A percentile compares a stretch with the other conserved stretches of the same genome.
These are phyloP conservation scores for Melanotaenia nigrans DNA, from an alignment of 2,797 vertebrate species.

Conservation along the genomic window DNA sequence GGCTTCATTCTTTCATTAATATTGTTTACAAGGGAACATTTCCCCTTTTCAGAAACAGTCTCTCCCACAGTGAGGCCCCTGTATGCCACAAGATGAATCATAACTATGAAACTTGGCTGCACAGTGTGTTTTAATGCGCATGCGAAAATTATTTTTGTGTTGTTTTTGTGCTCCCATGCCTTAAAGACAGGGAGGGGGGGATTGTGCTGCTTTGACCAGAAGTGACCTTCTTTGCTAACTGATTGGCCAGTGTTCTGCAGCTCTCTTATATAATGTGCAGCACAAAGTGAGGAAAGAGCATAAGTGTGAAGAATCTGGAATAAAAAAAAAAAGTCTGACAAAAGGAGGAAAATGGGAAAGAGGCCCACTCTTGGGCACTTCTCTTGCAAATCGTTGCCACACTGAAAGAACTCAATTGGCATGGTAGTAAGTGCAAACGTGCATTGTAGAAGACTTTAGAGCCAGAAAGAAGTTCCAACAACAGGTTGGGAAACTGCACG, in stretches of 20 bases:
- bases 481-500: not conserved
- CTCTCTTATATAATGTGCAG: conserved; percentile 53
- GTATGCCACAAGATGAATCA: conserved; percentile 17
- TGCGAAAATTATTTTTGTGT: not conserved
- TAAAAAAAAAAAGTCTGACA: conserved; percentile 60
- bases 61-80: not conserved
- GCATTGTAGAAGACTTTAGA: conserved; percentile 1
- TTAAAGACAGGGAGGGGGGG: not conserved
- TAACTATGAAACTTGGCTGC: not conserved
- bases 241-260: conserved; percentile 30
- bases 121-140: not conserved
- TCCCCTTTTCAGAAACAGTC: not conserved
- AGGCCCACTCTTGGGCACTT: conserved; percentile 49
- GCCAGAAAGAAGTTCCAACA: not conserved
- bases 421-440: not conserved
- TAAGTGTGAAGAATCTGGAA: conserved; percentile 51
- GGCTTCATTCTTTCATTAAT: conserved; percentile 18
- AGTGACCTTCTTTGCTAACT: conserved; percentile 6
- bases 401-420: conserved; percentile 35
- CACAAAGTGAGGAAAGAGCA: conserved; percentile 51
- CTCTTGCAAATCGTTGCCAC: conserved; percentile 61
- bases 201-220: conserved; percentile 8
- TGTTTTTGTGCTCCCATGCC: conserved; percentile 6
- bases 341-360: conserved; percentile 54
- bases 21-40: not conserved